These are phyloP conservation scores for Perognathus longimembris DNA, from an alignment of 2,113 vertebrate genomes.

Conservation along the genomic window DNA sequence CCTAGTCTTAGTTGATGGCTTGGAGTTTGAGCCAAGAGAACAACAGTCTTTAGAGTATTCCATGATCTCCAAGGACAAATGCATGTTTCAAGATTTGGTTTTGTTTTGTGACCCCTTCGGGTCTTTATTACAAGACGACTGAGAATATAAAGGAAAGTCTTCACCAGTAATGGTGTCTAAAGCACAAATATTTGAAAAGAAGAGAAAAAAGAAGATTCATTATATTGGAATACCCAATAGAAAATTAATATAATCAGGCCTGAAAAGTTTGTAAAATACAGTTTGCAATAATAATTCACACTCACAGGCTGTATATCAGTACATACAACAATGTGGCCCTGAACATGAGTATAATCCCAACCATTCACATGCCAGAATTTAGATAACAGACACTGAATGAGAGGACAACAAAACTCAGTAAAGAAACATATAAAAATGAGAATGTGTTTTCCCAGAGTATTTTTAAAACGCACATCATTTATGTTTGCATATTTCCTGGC, in stretches of 20 bases:
- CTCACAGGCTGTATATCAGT: slow-evolving; percentile 99
- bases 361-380: slow-evolving; percentile 99
- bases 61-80: neutral
- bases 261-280: slow-evolving; percentile 99
- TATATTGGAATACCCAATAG: slow-evolving; percentile 99
- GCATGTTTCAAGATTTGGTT: neutral
- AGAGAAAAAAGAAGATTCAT: slow-evolving; percentile 91
- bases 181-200: slow-evolving; percentile 92
- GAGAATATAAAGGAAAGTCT: slow-evolving; percentile 93
- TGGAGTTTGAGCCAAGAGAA: neutral
- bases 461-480: neutral
- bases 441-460: neutral
- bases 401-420: slow-evolving; percentile 95
- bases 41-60: neutral
- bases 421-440: slow-evolving; percentile 91
- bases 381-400: slow-evolving; percentile 99
- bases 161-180: slow-evolving; percentile 93
- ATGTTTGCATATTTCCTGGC: neutral
- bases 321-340: slow-evolving; percentile 98
- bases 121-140: slow-evolving; percentile 97
- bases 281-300: slow-evolving; percentile 98
- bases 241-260: slow-evolving; percentile 99
- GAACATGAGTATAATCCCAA: slow-evolving; percentile 99
- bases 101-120: slow-evolving; percentile 92
- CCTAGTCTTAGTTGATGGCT: neutral